A percentile compares a stretch with the other conserved stretches of the same genome.
Evolutionary conservation across 1,140 invertebrate genomes (phyloP).

Genomic region (Zaprionus camerounensis): DNA sequence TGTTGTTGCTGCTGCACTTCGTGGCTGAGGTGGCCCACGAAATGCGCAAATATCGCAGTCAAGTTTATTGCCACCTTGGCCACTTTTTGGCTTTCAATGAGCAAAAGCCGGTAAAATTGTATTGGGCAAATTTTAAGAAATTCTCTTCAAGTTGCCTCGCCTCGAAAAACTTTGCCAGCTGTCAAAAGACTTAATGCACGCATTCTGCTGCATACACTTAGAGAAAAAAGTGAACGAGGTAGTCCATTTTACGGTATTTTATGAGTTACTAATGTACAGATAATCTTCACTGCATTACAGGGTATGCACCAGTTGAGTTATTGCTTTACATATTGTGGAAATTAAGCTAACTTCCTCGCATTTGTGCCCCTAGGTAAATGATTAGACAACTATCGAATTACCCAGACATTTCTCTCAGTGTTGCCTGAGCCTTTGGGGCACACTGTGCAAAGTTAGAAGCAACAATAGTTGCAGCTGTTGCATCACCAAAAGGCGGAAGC

Average conservation of each 20-base stretch:
- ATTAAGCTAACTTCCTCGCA: too few species aligned
- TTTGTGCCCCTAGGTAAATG: too few species aligned
- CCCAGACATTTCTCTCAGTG: neutral
- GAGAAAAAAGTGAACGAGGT: neutral
- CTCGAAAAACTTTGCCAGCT: conserved; percentile 60
- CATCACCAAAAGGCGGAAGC: conserved; percentile 38
- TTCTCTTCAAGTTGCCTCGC: conserved; percentile 1
- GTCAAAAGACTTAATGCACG: conserved; percentile 61
- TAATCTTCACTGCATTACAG: neutral
- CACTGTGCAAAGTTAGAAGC: conserved; percentile 46
- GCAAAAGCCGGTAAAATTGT: conserved; percentile 46
- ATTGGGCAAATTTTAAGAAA: conserved; percentile 32
- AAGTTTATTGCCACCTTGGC: conserved; percentile 44
- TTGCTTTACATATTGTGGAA: too few species aligned
- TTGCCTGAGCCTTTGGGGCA: neutral
- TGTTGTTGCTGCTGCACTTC: conserved; percentile 13
- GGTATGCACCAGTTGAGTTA: neutral
- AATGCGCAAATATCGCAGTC: conserved; percentile 55
- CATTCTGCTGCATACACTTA: conserved; percentile 52
- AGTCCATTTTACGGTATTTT: neutral
- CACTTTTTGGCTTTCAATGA: conserved; percentile 16
- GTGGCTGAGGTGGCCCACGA: conserved; percentile 40
- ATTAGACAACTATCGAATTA: neutral
- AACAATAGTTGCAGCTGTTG: conserved; percentile 66
- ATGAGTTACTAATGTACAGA: too few species aligned